Evolutionary conservation across 2,888 invertebrate species (phyloP), one percentile per base, ranked within the genome.

Genomic region (Metallyticus violacea): DNA sequence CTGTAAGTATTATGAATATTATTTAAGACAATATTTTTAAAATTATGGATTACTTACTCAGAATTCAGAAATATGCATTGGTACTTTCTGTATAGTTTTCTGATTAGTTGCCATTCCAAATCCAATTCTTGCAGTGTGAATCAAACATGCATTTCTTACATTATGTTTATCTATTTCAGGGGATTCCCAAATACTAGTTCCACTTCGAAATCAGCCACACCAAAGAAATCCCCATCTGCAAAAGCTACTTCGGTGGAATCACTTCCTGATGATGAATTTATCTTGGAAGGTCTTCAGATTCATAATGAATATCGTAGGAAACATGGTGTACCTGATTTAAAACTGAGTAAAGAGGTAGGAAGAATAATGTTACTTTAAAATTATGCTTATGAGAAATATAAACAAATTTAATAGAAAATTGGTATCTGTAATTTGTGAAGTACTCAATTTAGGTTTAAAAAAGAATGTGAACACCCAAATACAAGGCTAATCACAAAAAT

Each of bases 221-320:
- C 40, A 25, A 85, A 77, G 7, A 77, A 26, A 7, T 89, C 89
- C 87, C 89, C 88, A 81, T 89, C 89, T 9, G 81, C 25, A 7
- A 81, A 81, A 7, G 27, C 79, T 26, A 25, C 82, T 40, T 79
- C 29, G 26, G 79, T 77, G 26, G 83, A 79, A 78, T 29, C 29
- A 28, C 26, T 26, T 25, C 85, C 82, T 26, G 86, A 87, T 78
- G 88, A 85, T 85, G 90, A 90, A 86, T 93, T 93, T 89, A 91
- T 91, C 26, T 87, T 92, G 86, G 94, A 94, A 88, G 93, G 93
- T 85, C 90, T 95, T 81, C 91, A 92, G 87, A 92, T 93, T 87
- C 95, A 95, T 90, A 95, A 95, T 90, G 94, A 94, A 88, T 94
- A 93, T 89, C 92, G 95, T 87, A 92, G 92, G 88, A 93, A 93